Conservation (phyloP, 2,888 invertebrate genomes). For the Lasioglossum pauxillum region DNA sequence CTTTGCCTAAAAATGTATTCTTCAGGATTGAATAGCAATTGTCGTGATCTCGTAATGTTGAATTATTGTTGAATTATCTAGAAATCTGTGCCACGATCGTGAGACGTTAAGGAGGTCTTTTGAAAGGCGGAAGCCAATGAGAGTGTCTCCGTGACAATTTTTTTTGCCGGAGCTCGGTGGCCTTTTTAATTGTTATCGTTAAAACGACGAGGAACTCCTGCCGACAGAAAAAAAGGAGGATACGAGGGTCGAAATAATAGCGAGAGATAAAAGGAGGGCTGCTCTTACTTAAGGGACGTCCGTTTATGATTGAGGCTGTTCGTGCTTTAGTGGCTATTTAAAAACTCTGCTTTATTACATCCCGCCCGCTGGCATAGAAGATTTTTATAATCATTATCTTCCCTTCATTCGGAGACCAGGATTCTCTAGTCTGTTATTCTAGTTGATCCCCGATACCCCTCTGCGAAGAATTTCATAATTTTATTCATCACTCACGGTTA, state of each 20-base stretch:
- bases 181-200: slow-evolving; percentile 81
- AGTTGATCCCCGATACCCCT: slow-evolving; percentile 8
- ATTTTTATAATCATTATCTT: slow-evolving; percentile 71
- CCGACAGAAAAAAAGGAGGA: slow-evolving; percentile 58
- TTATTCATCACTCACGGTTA: slow-evolving; percentile 29
- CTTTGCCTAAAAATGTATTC: not conserved
- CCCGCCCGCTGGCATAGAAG: slow-evolving; percentile 64
- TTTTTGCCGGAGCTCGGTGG: slow-evolving; percentile 67
- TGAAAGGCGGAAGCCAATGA: slow-evolving; percentile 68
- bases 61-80: not conserved
- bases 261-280: slow-evolving; percentile 75
- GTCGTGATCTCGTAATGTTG: too few relatives aligned
- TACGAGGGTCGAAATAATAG: slow-evolving; percentile 76
- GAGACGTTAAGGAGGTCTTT: slow-evolving; percentile 24
- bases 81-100: slow-evolving; percentile 39
- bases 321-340: slow-evolving; percentile 74
- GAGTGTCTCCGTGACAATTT: slow-evolving; percentile 79
- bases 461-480: slow-evolving; percentile 31
- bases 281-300: slow-evolving; percentile 76
- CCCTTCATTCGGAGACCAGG: slow-evolving; percentile 44
- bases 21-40: not conserved
- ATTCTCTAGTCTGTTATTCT: slow-evolving; percentile 50
- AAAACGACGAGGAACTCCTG: slow-evolving; percentile 70
- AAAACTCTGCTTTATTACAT: slow-evolving; percentile 76
- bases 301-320: slow-evolving; percentile 78